Base-by-base conservation (phyloP, 2,888 invertebrate species). In the Drosophila meridiana region DNA sequence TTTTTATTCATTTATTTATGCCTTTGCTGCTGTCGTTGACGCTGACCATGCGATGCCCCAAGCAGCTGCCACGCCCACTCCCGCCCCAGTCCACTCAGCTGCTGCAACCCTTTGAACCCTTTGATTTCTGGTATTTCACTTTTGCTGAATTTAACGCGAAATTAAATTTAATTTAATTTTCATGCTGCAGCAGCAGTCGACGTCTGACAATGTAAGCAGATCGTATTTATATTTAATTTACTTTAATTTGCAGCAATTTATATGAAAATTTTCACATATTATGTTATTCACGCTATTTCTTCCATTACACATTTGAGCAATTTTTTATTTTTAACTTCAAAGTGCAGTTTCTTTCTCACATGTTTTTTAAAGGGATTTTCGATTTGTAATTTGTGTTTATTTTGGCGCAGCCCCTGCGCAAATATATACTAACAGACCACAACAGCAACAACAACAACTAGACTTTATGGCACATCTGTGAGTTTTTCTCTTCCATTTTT, bases 141-240 rank as follows among this genome's bases (percentile, higher is more conserved):
- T 67, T 58, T 61, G 68, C 59, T 72, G 59, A 43, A 69, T 73
- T 64, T 48, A 53, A 57, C 48, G 61, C 59, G 56, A 26, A 73
- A 83, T 87, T 64, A 74, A 89, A 81, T 89, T 69, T 50, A 72
- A 81, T 75, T 76, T 73, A 69, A 81, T 73, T 78, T 76, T 69
- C 57, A 66, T 66, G 68, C 77, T 69, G 59, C 63, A 61, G 68
- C 77, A 68, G 59, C 63, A 61, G 2, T 2, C 5, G n/a, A 7
- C 14, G 14, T 8, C 47, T 7, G 7, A 14, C 45, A 28, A 13
- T 6, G 26, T 26, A 45, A 45, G 26, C 45, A 7, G 11, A 2
- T 5, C n/a, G 8, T 45, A 67, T 74, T 61, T 67, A 68, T 42
- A 40, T 66, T 73, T 78, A 14, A 68, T 79, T 82, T 62, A 47